Base-by-base conservation (phyloP, 1,140 invertebrate genomes). In the Drosophila lacertosa region DNA sequence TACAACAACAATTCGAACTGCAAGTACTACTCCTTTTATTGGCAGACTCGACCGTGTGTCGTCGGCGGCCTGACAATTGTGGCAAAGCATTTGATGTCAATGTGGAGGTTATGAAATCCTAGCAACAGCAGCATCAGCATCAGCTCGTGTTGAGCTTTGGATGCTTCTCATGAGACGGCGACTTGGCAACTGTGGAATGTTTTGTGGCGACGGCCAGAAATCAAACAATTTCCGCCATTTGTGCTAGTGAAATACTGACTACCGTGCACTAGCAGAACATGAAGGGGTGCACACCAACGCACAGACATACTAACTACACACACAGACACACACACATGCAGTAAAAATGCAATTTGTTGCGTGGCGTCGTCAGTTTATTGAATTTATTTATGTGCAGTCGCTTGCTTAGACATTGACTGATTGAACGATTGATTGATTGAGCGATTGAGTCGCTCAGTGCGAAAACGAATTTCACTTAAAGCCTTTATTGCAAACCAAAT, bases 321-420 rank as follows among this genome's bases (percentile, higher is more conserved):
- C 32, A 66, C 47, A 42, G 26, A 51, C 3, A n/a, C 35, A 15
- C 29, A 39, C 15, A 47, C 39, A 45, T 65, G 37, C 44, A 62
- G n/a, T n/a, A n/a, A n/a, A n/a, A 83, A 86, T 86, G 80, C 80
- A 83, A 80, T 83, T 83, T 73, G 80, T 80, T 69, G 67, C 80
- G 44, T 54, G 66, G 76, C 57, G 33, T 69, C 60, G 72, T 63
- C 80, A 72, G 76, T 76, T 83, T 86, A 83, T 86, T 83, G 77
- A 86, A 83, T 86, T 86, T 86, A 77, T 84, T 81, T 84, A 77
- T 77, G 77, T 81, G 65, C 67, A 69, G 48, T 57, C 33, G 57
- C 47, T 66, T 48, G 51, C 69, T 80, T 74, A 77, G 80, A 84
- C 66, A 75, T 64, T 76, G 76, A 74, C 72, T 77, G 73, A 64